These are phyloP conservation scores for Camponotus vicinus DNA, from an alignment of 1,140 invertebrate genomes.

Conservation along the genomic window DNA sequence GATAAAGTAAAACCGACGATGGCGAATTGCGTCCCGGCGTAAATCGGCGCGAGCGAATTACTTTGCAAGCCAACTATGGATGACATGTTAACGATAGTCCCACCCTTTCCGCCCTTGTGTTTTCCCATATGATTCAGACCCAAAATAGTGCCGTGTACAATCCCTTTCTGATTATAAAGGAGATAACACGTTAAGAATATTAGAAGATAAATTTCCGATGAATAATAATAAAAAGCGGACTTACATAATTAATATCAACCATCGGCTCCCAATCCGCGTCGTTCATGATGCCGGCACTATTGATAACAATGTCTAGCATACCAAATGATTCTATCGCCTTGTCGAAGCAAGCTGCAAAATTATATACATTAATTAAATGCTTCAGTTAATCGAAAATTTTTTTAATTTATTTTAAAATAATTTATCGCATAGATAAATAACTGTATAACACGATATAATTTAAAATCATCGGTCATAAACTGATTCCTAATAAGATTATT, in stretches of 20 bases:
- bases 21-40: conserved; percentile 89
- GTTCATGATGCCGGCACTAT: conserved; percentile 85
- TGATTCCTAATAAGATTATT: not conserved
- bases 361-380: not conserved
- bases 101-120: conserved; percentile 80
- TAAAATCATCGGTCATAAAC: not conserved
- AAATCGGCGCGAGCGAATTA: conserved; percentile 85
- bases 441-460: not conserved
- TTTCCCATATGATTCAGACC: conserved; percentile 84
- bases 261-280: conserved; percentile 83
- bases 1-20: conserved; percentile 85
- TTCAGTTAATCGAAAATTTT: not conserved
- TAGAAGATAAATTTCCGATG: conserved; percentile 84
- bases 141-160: conserved; percentile 80
- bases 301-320: conserved; percentile 84
- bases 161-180: conserved; percentile 82
- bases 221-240: conserved; percentile 13
- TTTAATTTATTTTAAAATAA: not conserved
- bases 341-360: conserved; percentile 78
- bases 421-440: not conserved
- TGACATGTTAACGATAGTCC: conserved; percentile 80
- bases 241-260: conserved; percentile 84
- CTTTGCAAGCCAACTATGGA: conserved; percentile 78
- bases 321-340: conserved; percentile 74
- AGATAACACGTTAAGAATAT: conserved; percentile 68